Evolutionary conservation across 2,113 vertebrate genomes (phyloP), one percentile per base, ranked within the genome.

Genomic region (Cnemophilus loriae): DNA sequence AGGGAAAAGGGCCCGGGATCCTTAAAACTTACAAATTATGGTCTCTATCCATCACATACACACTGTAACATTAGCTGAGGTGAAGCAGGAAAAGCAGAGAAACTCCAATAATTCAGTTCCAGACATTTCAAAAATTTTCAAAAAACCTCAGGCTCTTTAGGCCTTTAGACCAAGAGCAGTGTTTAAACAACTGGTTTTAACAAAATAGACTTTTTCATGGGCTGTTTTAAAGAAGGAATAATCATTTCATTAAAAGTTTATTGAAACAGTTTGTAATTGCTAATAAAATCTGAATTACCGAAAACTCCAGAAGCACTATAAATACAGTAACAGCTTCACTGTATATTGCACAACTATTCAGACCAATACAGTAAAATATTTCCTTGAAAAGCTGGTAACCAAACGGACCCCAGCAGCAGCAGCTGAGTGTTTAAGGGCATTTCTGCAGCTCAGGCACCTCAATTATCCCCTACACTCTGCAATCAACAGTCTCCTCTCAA

Each of bases 251-350:
- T 94, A 63, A 27, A 91, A 86, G 52, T 85, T 95, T 61, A 94
- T 67, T 88, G 73, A 77, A 94, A 63, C 60, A n/a, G 47, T 77
- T 96, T 67, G 44, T 20, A 94, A 95, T 93, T 88, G 79, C 82
- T 88, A 93, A 83, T 90, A 91, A 96, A 94, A 88, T 33, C 39
- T 30, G 55, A 88, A 92, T 86, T 81, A 86, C 60, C 3, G 1
- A 91, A 83, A 69, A 32, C 46, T 90, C 78, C 61, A 39, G 75
- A 83, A 96, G 39, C 47, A 56, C 71, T n/a, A 32, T 59, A 82
- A 91, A 35, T 55, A 67, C 74, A 73, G 1, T 30, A 82, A 76
- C 27, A 73, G 63, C 44, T 90, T 80, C 52, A 19, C 13, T 92
- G 6, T 50, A 56, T 44, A 86, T 49, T 74, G 68, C 35, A 77